Evolutionary conservation across 1,140 invertebrate species (phyloP), one percentile per base, ranked within the genome.

Genomic region (Melitaea cinxia): DNA sequence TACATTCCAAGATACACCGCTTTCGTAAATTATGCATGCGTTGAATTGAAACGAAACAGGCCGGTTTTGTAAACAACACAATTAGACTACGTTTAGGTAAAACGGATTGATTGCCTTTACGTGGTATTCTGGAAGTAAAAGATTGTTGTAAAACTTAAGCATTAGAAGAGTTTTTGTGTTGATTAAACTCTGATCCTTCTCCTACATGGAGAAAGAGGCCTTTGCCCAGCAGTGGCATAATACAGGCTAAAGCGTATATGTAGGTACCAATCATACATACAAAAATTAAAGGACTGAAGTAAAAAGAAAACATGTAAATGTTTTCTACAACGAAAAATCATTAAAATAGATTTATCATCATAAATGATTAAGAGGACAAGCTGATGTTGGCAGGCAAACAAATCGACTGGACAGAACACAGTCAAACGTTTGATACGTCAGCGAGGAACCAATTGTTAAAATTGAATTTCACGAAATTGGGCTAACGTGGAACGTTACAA

Each of bases 1-100:
- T 23, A 28, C 19, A 53, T 37, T 39, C 4, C 30, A 9, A 37
- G 14, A 60, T 60, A 28, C 21, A 21, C 30, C 12, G 19, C 23
- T 60, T 60, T 60, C 47, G 52, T 60, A 60, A 52, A 60, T 60
- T 52, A 60, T 52, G 47, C 47, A 60, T 50, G 28, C 26, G 21
- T 5, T 15, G 45, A 39, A 52, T 26, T 12, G 19, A 60, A 33
- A 39, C 12, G 47, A 26, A 39, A 50, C 33, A 50, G 26, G 19
- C 58, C 21, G 1, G 1, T 17, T 37, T 5, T 5, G 58, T 60
- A 60, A 52, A 60, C 58, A 60, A 37, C 19, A 45, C 39, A 45
- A 45, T 45, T 45, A 45, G 15, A 45, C 17, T 45, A 45, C 39
- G 19, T 45, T 45, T n/a, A 10, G 17, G 15, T 17, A 9, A 45